Base-by-base conservation (phyloP, 2,113 vertebrate species). In the Catharus fuscescens region DNA sequence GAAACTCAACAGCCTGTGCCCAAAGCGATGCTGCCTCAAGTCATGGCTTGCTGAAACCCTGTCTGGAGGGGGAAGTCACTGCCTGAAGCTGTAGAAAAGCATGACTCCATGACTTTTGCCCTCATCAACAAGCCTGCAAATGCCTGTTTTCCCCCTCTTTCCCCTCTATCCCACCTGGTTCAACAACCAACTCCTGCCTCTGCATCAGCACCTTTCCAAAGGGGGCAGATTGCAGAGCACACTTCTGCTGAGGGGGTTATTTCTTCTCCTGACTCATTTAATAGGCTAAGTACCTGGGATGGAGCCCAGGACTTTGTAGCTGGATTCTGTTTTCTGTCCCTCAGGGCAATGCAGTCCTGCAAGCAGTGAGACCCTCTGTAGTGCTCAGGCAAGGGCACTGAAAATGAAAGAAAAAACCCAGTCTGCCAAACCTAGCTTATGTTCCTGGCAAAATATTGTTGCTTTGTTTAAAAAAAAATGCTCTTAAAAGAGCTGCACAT, bases 281-380 rank as follows among this genome's bases (percentile, higher is more conserved):
- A 95, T 81, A 69, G 88, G 92, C 82, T 65, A 69, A 92, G 64
- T 53, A 47, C 84, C 86, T 96, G 96, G 95, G 95, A 95, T 48
- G 32, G 80, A 96, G 72, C 95, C 94, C 94, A 96, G 92, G 93
- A 69, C 92, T 94, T 93, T 90, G 95, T 95, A 86, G 95, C 90
- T 94, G 93, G 88, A 47, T 95, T 76, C 80, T 86, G 80, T 79
- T 94, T 84, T 94, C 65, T 93, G 64, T 96, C 76, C 90, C 82
- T 67, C 3, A 48, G 48, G 92, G 82, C 60, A 86, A 69, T 92
- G 86, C 87, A 86, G 80, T 57, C 90, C 94, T 93, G 59, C 88
- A 52, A 88, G 76, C 93, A 92, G 28, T 2, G 31, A 86, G 80
- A 92, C 72, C 62, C 72, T 94, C 94, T 81, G 40, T 47, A 64